A percentile compares a stretch with the other conserved stretches of the same genome.
Evolutionary conservation across 2,888 invertebrate species (phyloP).

Genomic region (Pardosa pseudoannulata): DNA sequence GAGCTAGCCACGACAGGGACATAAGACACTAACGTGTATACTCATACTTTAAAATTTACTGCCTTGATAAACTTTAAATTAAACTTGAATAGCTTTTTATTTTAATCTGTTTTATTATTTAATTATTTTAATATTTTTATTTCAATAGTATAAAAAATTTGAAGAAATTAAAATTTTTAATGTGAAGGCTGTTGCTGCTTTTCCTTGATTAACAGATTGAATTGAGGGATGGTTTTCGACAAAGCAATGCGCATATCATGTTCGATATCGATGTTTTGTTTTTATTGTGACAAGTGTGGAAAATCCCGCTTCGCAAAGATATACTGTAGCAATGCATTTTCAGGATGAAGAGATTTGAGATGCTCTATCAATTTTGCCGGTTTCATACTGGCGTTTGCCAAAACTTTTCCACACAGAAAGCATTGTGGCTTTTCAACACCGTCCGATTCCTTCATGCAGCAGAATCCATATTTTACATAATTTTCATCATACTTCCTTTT

Average conservation of each 20-base stretch:
- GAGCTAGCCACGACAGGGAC: too few relatives aligned
- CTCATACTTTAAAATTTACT: too few relatives aligned
- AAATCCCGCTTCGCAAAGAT: too few relatives aligned
- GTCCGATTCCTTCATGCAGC: slow-evolving; percentile 42
- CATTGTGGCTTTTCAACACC: slow-evolving; percentile 50
- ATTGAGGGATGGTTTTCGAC: slow-evolving; percentile 42
- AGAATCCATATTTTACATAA: slow-evolving; percentile 58
- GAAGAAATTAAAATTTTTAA: slow-evolving; percentile 48
- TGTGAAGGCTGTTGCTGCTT: slow-evolving; percentile 41
- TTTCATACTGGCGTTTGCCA: slow-evolving; percentile 50
- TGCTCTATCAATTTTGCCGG: slow-evolving; percentile 54
- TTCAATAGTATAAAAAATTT: slow-evolving; percentile 42
- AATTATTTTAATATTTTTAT: slow-evolving; percentile 46
- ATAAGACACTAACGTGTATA: too few relatives aligned
- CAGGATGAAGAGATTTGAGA: slow-evolving; percentile 34
- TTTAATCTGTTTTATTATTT: slow-evolving; percentile 33
- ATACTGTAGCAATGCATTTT: too few relatives aligned
- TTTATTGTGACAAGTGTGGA: too few relatives aligned
- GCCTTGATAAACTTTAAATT: too few relatives aligned
- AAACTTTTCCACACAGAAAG: slow-evolving; percentile 45
- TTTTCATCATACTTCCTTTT: slow-evolving; percentile 53
- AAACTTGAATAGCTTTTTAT: too few relatives aligned
- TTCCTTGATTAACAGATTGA: slow-evolving; percentile 37
- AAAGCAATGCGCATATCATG: slow-evolving; percentile 42
- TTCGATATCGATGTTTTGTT: too few relatives aligned